A percentile compares a stretch with the other conserved stretches of the same genome.
These are phyloP conservation scores for Latrodectus hesperus DNA, from an alignment of 2,888 invertebrate genomes.

Conservation along the genomic window DNA sequence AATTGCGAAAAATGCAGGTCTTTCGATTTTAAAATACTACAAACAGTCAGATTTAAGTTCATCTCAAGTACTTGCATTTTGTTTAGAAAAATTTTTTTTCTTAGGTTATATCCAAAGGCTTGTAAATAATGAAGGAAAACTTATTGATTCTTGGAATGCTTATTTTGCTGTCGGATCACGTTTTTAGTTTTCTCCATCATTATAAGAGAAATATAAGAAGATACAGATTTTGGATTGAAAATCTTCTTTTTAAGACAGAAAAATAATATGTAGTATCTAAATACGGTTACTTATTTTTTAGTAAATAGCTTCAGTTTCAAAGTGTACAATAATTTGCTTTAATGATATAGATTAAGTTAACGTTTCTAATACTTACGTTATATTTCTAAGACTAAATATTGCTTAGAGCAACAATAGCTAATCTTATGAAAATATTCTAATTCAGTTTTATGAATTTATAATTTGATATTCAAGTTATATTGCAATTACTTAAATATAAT, in stretches of 20 bases:
- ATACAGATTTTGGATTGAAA: not conserved
- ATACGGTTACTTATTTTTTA: not conserved
- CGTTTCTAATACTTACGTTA: too few species aligned
- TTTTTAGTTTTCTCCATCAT: not conserved
- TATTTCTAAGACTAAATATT: too few species aligned
- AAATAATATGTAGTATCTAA: not conserved
- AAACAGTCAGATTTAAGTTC: not conserved
- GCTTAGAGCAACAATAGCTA: too few species aligned
- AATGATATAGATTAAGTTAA: too few species aligned
- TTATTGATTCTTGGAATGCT: not conserved
- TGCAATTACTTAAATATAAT: too few species aligned
- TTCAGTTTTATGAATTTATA: too few species aligned
- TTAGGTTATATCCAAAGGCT: not conserved
- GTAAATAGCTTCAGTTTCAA: not conserved
- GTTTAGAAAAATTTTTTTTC: slow-evolving; percentile 14
- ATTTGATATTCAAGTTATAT: too few species aligned
- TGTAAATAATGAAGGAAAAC: slow-evolving; percentile 16
- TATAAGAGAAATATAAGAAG: not conserved
- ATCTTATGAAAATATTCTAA: too few species aligned
- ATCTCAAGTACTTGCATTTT: slow-evolving; percentile 7
- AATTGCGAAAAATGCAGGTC: not conserved
- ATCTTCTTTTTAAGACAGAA: not conserved
- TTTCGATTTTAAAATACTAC: not conserved
- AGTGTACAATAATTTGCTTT: not conserved
- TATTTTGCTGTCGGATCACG: not conserved